Base-by-base conservation (phyloP, 2,888 invertebrate species). In the Lepidocyrtoides sp. region DNA sequence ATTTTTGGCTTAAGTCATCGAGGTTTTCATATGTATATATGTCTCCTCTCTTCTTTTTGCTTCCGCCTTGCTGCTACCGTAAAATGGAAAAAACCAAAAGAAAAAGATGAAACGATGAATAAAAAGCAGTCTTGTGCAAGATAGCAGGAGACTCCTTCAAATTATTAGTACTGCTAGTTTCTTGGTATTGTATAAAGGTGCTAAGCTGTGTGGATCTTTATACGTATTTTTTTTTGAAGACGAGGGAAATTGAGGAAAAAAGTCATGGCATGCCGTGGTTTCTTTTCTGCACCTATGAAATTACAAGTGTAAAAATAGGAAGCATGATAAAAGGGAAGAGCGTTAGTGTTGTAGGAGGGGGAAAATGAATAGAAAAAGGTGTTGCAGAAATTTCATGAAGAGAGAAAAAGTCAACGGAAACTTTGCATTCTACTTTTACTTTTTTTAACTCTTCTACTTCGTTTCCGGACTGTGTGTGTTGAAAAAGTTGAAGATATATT, bases 341-440 rank as follows among this genome's bases (percentile, higher is more conserved):
- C 48, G 75, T 23, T 26, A n/a, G 48, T 48, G 75, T 32, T 48
- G 26, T 7, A 75, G 29, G 17, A 20, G 26, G 26, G 48, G 48
- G 48, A 75, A 77, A 54, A n/a, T 77, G 77, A 54, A 51, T 77
- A 26, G 32, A 36, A 77, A 51, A 17, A 77, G 77, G 77, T 77
- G 77, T 77, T 77, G 32, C 54, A 77, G 29, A 77, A 54, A 51
- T 54, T 77, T 77, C 32, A 32, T 54, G 32, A 17, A 77, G 51
- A 48, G 51, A n/a, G 29, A 77, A 17, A 77, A 77, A 77, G 77
- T 77, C 51, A 77, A 77, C 77, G 54, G 77, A 77, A 77, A 77
- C 77, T 77, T 77, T 77, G 54, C 29, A 77, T 77, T 77, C 20
- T 29, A 77, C 77, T 77, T 77, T 48, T 20, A 63, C 23, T 63